phyloP scores from a whole-genome alignment of 2,113 vertebrate genomes.

The Siphamia tubifer region DNA sequence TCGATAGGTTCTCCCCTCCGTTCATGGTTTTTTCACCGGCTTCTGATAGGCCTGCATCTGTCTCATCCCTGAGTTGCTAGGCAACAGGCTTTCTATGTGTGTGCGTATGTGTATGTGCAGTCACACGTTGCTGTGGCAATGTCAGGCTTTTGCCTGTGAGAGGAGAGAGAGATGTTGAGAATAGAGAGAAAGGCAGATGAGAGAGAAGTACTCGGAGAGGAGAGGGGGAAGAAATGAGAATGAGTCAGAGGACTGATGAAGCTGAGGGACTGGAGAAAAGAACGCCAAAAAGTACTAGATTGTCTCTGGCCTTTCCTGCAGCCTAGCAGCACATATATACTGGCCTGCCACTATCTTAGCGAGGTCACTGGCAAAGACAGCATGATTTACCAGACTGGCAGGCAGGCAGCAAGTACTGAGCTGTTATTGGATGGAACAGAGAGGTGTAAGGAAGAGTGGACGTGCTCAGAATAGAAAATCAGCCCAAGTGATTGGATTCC shows the following conservation, averaged over 20 bases:
- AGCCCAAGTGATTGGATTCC: constrained; percentile 70
- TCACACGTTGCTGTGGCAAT: constrained; percentile 68
- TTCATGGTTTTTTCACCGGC: constrained; percentile 56
- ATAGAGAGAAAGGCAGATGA: constrained; percentile 64
- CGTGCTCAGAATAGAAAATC: constrained; percentile 75
- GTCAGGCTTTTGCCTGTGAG: constrained; percentile 65
- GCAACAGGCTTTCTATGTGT: constrained; percentile 77
- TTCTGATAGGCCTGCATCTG: constrained; percentile 76
- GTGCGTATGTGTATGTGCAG: constrained; percentile 39
- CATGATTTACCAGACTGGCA: constrained; percentile 74
- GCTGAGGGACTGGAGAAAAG: constrained; percentile 49
- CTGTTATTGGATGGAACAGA: constrained; percentile 72
- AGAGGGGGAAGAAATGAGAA: constrained; percentile 65
- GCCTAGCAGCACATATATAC: constrained; percentile 30
- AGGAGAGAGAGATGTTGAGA: constrained; percentile 61
- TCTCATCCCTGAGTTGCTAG: constrained; percentile 80
- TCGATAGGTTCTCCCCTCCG: constrained; percentile 59
- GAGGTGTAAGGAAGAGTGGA: constrained; percentile 66
- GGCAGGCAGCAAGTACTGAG: constrained; percentile 65
- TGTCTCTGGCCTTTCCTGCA: constrained; percentile 58
- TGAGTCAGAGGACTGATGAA: constrained; percentile 70
- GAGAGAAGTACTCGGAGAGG: constrained; percentile 60
- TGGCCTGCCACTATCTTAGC: constrained; percentile 59
- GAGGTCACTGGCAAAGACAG: constrained; percentile 72
- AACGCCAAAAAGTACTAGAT: constrained; percentile 59